Evolutionary conservation across 2,888 invertebrate species (phyloP), one percentile per base, ranked within the genome.

Genomic region (Noctua fimbriata): DNA sequence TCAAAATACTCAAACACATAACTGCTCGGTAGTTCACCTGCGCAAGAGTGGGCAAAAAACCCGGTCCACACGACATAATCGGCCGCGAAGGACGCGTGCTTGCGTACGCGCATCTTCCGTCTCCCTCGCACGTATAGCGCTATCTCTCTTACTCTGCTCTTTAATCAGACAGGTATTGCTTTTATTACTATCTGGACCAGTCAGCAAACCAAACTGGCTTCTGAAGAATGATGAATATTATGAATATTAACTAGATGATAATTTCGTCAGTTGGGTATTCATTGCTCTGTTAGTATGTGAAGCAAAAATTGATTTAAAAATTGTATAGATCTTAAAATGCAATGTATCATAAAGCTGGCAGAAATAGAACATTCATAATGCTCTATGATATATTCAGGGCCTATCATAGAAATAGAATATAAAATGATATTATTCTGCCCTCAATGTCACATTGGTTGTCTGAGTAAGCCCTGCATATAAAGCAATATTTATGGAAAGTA

Each of bases 11-110:
- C 52, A 76, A 76, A 80, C 81, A 86, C 91, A 92, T 92, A 92
- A 88, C 89, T 88, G 87, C 89, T 93, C 88, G 92, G 92, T 93
- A 93, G 91, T 93, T 94, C 92, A 94, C 93, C 93, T 92, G 91
- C 84, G 79, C 85, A 73, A 84, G 88, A 87, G 87, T 91, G 88
- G 86, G 89, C 90, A 93, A 95, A 95, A 92, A 95, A 94, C 93
- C 90, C 65, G 85, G 91, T 90, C 89, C 86, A 87, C 87, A 88
- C 89, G 87, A 90, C 91, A 92, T 93, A 92, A 93, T 92, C 93
- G 93, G 92, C 93, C 93, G 92, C 94, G 95, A 96, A 95, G 96
- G 96, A 95, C 95, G 95, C 94, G 92, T 94, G 95, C 94, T 93
- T 94, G 94, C 94, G 95, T 95, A 95, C 94, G 94, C 93, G 93